Percentiles rank a stretch among this genome's conserved stretches.
phyloP scores from a whole-genome alignment of 2,113 vertebrate species.

The Varanus salvator region DNA sequence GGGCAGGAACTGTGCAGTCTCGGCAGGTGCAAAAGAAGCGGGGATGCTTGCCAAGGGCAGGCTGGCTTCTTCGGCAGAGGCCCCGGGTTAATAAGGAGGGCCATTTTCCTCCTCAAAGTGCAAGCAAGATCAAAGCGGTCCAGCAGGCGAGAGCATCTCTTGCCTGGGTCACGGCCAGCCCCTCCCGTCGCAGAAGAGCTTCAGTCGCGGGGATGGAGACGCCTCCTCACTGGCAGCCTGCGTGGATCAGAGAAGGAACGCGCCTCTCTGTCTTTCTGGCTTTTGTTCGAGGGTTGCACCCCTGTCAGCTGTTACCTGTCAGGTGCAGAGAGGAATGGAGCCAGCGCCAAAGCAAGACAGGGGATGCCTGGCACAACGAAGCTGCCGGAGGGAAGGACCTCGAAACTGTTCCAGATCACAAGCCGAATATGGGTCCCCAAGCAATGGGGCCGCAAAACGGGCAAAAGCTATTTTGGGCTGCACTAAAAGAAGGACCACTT shows the following conservation, averaged over 20 bases:
- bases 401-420: no score
- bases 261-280: background rate
- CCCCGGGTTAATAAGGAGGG: constrained; percentile 10
- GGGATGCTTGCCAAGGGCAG: constrained; percentile 37
- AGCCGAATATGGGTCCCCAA: no score
- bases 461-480: no score
- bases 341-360: no score
- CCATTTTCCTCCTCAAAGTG: accelerated
- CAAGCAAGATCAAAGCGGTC: background rate
- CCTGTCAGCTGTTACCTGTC: no score
- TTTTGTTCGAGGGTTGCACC: no score
- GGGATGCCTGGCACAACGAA: no score
- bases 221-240: background rate
- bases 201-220: background rate
- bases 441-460: no score
- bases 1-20: constrained; percentile 16
- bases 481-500: no score
- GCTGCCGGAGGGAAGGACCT: no score
- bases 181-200: background rate
- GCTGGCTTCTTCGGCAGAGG: constrained; percentile 15
- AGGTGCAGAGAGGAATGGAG: no score
- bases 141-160: background rate
- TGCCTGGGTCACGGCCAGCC: background rate
- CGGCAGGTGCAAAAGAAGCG: constrained; percentile 50
- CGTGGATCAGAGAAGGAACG: background rate